These are phyloP conservation scores for Lophotis ruficrista DNA, from an alignment of 2,113 vertebrate genomes.

Conservation along the genomic window DNA sequence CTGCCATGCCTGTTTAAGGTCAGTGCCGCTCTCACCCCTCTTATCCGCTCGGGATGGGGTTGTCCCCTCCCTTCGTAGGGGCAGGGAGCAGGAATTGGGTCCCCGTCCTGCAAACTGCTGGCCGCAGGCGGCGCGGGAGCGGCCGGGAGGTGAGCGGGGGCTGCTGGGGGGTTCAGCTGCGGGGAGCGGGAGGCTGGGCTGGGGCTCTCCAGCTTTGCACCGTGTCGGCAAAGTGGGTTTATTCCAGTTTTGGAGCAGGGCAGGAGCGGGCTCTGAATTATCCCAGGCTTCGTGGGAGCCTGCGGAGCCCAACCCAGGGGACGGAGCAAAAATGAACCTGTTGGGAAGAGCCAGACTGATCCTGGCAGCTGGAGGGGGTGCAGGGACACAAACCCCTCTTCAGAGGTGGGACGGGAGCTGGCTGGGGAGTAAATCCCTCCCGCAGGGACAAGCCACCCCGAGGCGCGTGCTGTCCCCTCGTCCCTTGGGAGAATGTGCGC, in stretches of 20 bases:
- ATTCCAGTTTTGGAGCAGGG: background rate
- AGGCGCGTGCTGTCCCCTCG: rapidly evolving
- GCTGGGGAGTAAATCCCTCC: background rate
- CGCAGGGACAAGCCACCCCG: background rate
- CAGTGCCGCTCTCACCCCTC: background rate
- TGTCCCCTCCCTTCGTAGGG: background rate
- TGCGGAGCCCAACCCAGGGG: background rate
- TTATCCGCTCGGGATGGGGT: background rate
- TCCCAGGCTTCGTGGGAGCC: rapidly evolving
- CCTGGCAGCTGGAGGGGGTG: background rate
- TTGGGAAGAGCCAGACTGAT: background rate
- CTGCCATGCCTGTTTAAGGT: constrained; percentile 78
- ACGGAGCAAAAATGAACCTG: background rate
- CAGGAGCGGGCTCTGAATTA: background rate
- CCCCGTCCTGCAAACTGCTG: background rate
- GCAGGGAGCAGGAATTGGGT: background rate
- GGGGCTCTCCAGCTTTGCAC: background rate
- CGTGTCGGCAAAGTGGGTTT: background rate
- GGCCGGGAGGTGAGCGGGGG: background rate
- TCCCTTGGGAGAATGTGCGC: background rate
- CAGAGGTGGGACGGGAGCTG: background rate
- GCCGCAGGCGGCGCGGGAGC: background rate
- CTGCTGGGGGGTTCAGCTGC: background rate
- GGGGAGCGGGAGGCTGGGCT: background rate
- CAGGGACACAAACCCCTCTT: background rate